Evolutionary conservation across 1,140 invertebrate species (phyloP).

Genomic region (Neodiprion pinetum): DNA sequence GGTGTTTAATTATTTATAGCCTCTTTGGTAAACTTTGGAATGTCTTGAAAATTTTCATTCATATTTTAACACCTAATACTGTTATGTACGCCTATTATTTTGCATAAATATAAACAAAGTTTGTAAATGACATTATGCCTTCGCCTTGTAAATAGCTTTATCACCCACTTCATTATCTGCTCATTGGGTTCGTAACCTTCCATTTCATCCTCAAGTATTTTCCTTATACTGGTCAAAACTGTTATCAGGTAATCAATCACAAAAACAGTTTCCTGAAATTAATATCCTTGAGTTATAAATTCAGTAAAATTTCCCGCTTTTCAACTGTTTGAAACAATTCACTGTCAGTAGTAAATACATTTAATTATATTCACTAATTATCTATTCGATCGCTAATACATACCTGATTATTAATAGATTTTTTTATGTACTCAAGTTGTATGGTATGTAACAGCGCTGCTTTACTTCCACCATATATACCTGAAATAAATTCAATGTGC

Average conservation of each 20-base stretch:
- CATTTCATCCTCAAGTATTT: constrained; percentile 48
- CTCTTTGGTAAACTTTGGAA: too few relatives aligned
- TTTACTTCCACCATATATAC: constrained; percentile 67
- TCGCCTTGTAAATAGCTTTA: constrained; percentile 4
- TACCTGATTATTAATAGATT: constrained; percentile 53
- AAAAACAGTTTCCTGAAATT: constrained; percentile 21
- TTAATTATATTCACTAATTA: too few relatives aligned
- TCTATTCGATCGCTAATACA: constrained; percentile 8
- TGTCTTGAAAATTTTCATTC: too few relatives aligned
- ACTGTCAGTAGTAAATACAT: too few relatives aligned
- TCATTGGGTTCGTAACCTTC: constrained; percentile 30
- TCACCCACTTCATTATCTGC: constrained; percentile 38
- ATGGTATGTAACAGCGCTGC: constrained; percentile 66
- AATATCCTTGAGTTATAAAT: constrained; percentile 2
- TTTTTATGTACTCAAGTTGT: constrained; percentile 69
- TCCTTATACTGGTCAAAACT: constrained; percentile 45
- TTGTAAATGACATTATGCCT: neutral
- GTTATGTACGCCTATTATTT: too few relatives aligned
- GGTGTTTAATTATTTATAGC: too few relatives aligned
- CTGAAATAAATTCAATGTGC: constrained; percentile 33
- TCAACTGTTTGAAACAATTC: neutral
- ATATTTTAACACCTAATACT: too few relatives aligned
- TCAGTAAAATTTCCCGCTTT: constrained; percentile 15
- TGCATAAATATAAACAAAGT: too few relatives aligned
- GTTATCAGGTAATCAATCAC: constrained; percentile 40